Evolutionary conservation across 2,797 vertebrate genomes (phyloP).

Genomic region (Taenioides sp.): DNA sequence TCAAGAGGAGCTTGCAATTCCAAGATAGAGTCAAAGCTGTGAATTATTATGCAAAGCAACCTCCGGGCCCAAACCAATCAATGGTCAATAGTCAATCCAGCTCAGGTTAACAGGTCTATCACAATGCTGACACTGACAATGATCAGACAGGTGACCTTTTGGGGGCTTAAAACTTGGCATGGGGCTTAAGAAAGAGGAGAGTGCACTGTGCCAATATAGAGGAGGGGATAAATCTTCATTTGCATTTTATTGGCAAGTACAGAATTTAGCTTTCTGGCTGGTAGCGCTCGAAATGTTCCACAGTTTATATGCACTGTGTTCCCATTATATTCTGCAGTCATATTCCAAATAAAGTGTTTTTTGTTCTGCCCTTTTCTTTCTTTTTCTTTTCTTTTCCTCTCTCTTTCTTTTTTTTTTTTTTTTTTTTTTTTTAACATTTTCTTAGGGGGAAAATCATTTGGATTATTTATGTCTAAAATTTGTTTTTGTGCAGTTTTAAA

Average conservation of each 20-base stretch:
- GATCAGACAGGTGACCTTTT: conserved; percentile 75
- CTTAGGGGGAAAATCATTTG: too few relatives aligned
- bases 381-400: too few relatives aligned
- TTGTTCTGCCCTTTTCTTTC: too few relatives aligned
- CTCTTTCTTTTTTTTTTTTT: too few relatives aligned
- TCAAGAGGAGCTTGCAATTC: not conserved
- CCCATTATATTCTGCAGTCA: too few relatives aligned
- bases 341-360: too few relatives aligned
- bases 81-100: conserved; percentile 67
- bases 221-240: conserved; percentile 61
- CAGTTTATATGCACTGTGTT: not conserved
- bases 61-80: conserved; percentile 48
- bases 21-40: conserved; percentile 12
- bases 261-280: conserved; percentile 37
- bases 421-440: too few relatives aligned
- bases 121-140: conserved; percentile 69
- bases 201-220: conserved; percentile 23
- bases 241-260: conserved; percentile 62
- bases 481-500: too few relatives aligned
- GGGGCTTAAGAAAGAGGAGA: conserved; percentile 40
- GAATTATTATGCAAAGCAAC: conserved; percentile 33
- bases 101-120: conserved; percentile 64
- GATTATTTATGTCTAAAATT: too few relatives aligned
- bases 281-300: conserved; percentile 10
- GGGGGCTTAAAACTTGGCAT: conserved; percentile 66